These are phyloP conservation scores for Ridgeia piscesae DNA, from an alignment of 1,140 invertebrate genomes.

Conservation along the genomic window DNA sequence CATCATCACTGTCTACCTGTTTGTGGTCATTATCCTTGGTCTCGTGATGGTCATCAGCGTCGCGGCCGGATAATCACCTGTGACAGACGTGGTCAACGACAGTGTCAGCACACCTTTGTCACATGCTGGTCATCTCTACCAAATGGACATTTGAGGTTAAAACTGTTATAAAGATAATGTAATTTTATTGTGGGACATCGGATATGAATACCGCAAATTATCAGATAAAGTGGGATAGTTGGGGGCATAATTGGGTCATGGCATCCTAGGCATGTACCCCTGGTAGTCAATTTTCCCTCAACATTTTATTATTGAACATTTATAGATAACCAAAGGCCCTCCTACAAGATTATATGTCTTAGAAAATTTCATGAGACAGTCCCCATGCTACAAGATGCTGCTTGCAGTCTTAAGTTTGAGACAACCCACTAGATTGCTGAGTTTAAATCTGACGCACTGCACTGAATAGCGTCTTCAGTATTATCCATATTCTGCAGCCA, in stretches of 20 bases:
- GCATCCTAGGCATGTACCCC: too few species aligned
- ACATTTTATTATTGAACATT: too few species aligned
- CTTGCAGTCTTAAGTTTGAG: background rate
- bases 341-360: too few species aligned
- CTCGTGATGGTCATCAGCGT: slow-evolving; percentile 30
- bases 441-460: background rate
- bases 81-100: background rate
- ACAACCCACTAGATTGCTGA: background rate
- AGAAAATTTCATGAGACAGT: background rate
- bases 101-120: background rate
- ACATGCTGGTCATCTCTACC: background rate
- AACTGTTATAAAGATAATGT: background rate
- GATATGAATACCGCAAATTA: background rate
- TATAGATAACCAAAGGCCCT: too few species aligned
- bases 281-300: too few species aligned
- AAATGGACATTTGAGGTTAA: background rate
- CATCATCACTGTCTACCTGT: slow-evolving; percentile 28
- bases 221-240: background rate
- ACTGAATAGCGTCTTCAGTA: background rate
- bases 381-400: background rate
- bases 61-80: slow-evolving; percentile 24
- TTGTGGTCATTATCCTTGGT: slow-evolving; percentile 26
- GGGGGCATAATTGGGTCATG: background rate
- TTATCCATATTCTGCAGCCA: background rate
- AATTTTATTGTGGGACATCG: background rate